Evolutionary conservation across 2,797 vertebrate genomes (phyloP).

Genomic region (Crypturellus tataupa): DNA sequence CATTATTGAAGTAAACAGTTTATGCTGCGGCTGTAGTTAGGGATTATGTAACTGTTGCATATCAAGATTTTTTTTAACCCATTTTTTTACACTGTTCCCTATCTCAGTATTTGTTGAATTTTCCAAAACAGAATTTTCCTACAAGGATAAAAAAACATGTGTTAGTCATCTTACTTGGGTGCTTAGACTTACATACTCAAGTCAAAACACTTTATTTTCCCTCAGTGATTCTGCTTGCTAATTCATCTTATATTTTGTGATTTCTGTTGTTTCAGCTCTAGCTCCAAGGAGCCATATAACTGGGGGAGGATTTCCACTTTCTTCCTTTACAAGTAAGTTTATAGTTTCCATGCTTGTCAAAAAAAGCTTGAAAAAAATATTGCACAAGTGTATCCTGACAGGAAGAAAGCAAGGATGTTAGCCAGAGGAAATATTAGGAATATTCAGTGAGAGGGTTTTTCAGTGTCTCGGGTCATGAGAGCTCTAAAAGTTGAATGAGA

Average conservation of each 20-base stretch:
- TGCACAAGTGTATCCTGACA: rapidly evolving
- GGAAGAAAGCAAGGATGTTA: background rate
- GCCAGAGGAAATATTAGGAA: background rate
- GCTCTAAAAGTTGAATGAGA: background rate
- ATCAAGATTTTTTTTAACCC: background rate
- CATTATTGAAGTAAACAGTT: background rate
- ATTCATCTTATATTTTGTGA: background rate
- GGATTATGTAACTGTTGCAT: background rate
- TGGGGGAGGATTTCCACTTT: background rate
- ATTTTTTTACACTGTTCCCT: background rate
- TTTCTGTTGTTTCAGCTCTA: background rate
- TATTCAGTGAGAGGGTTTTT: background rate
- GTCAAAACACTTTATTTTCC: background rate
- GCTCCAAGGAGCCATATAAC: rapidly evolving
- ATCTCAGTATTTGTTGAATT: background rate
- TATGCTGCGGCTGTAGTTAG: background rate
- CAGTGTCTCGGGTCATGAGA: background rate
- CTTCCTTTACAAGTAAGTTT: background rate
- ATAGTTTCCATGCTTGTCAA: background rate
- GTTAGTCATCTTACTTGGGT: background rate
- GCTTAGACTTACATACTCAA: background rate
- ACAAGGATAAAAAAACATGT: no score
- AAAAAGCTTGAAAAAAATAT: background rate
- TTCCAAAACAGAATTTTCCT: background rate
- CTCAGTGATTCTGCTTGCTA: background rate